Conservation (phyloP, 2,797 vertebrate genomes). For the Tadarida brasiliensis region DNA sequence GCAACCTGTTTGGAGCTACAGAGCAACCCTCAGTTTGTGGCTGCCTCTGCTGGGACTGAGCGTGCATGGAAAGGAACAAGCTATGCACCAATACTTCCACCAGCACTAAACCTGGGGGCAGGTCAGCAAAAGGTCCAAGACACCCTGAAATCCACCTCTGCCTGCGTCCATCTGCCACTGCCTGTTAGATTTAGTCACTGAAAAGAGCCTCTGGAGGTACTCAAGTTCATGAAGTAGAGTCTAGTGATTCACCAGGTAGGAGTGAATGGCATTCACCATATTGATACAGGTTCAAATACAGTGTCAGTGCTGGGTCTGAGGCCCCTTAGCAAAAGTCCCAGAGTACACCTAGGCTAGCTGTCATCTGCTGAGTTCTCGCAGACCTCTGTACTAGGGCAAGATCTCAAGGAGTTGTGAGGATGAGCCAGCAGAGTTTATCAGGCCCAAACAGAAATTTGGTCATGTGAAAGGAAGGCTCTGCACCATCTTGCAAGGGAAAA, state of each 20-base stretch:
- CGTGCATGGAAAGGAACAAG: not conserved
- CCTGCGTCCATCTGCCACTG: not conserved
- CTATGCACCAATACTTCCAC: not conserved
- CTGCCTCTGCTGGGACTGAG: not conserved
- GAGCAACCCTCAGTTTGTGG: not conserved
- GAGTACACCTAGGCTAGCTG: not conserved
- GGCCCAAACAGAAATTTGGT: not conserved
- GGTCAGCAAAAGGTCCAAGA: too few species aligned
- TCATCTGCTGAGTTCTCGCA: not conserved
- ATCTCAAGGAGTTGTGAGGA: not conserved
- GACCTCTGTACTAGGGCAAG: not conserved
- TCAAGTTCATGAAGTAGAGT: not conserved
- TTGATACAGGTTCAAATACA: not conserved
- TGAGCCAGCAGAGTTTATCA: not conserved
- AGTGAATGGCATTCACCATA: not conserved
- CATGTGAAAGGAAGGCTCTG: not conserved
- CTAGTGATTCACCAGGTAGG: not conserved
- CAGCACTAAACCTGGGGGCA: not conserved
- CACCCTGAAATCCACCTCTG: not conserved
- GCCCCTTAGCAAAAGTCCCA: not conserved
- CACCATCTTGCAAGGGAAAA: not conserved
- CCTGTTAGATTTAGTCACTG: not conserved
- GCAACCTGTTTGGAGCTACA: not conserved
- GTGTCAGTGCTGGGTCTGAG: not conserved
- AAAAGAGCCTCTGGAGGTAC: not conserved